Conservation (phyloP, 1,140 invertebrate species). For the Pseudomyrmex pallidus region DNA sequence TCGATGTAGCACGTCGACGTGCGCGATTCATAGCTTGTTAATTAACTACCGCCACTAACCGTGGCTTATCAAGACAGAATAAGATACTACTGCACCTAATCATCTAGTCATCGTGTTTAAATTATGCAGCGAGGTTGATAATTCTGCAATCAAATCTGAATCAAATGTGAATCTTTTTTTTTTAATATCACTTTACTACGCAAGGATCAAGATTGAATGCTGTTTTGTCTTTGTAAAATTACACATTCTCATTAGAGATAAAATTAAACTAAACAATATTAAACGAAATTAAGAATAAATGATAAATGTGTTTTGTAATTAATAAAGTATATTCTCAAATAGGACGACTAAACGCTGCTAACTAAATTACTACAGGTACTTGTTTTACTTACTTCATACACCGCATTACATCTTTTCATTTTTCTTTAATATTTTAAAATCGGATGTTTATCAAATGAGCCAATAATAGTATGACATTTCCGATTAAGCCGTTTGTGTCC, state of each 20-base stretch:
- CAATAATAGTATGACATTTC: neutral
- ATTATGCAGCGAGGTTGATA: slow-evolving; percentile 35
- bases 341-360: too few relatives aligned
- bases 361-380: too few relatives aligned
- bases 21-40: slow-evolving; percentile 51
- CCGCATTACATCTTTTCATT: too few relatives aligned
- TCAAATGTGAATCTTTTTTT: neutral
- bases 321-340: neutral
- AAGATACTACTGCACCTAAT: slow-evolving; percentile 49
- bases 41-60: slow-evolving; percentile 39
- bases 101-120: slow-evolving; percentile 51
- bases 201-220: neutral
- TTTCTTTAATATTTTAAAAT: too few relatives aligned
- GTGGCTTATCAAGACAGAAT: slow-evolving; percentile 49
- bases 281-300: neutral
- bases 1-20: slow-evolving; percentile 32
- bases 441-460: neutral
- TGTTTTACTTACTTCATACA: too few relatives aligned
- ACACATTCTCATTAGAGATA: neutral
- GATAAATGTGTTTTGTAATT: neutral
- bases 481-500: slow-evolving; percentile 26
- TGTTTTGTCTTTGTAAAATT: neutral
- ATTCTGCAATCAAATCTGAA: slow-evolving; percentile 17
- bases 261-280: neutral
- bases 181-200: neutral